phyloP scores from a whole-genome alignment of 2,113 vertebrate genomes.

The Indicator indicator region DNA sequence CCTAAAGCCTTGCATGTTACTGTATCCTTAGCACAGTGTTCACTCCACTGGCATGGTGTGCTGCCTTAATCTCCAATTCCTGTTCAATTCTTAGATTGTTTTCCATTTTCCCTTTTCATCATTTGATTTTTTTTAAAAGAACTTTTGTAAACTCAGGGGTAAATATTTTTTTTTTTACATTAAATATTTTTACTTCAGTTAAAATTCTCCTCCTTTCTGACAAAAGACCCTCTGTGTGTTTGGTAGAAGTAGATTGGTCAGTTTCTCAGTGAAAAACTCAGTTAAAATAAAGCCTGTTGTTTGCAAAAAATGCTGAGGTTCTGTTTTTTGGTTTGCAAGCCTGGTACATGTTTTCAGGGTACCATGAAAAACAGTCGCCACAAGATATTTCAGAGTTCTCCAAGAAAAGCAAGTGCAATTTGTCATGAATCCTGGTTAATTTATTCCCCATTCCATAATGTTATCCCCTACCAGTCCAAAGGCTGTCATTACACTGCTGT shows the following conservation, averaged over 20 bases:
- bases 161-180: neutral
- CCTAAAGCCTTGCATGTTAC: neutral
- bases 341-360: neutral
- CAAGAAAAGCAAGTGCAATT: neutral
- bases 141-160: neutral
- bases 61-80: neutral
- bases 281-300: neutral
- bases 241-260: neutral
- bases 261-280: neutral
- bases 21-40: accelerated
- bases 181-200: neutral
- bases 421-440: neutral
- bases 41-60: neutral
- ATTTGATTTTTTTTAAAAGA: neutral
- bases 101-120: neutral
- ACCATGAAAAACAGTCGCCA: neutral
- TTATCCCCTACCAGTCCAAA: slow-evolving; percentile 21
- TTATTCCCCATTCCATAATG: slow-evolving; percentile 20
- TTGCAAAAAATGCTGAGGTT: neutral
- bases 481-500: slow-evolving; percentile 10
- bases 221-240: neutral
- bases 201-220: neutral
- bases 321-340: neutral
- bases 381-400: neutral
- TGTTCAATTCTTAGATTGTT: neutral